Percentiles rank a stretch among this genome's conserved stretches.
Conservation (phyloP, 2,888 invertebrate genomes). For the Leptopilina syphax region DNA sequence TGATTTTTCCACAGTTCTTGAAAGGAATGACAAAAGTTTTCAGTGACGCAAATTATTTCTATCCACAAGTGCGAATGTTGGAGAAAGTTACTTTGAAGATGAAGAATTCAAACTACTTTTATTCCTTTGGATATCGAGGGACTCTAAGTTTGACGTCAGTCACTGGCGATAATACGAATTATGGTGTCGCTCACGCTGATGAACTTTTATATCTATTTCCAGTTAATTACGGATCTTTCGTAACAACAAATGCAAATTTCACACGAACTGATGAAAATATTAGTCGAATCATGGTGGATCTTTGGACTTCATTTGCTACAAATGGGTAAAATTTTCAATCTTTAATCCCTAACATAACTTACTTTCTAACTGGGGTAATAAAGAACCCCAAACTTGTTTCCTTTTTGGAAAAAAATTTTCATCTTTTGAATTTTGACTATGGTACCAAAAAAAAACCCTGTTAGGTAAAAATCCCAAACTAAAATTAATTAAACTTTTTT, state of each 20-base stretch:
- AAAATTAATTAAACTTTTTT: too few relatives aligned
- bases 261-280: neutral
- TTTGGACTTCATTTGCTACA: slow-evolving; percentile 18
- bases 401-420: too few relatives aligned
- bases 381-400: too few relatives aligned
- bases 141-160: neutral
- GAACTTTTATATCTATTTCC: slow-evolving; percentile 1
- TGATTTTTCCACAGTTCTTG: neutral
- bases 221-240: neutral
- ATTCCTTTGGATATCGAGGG: neutral
- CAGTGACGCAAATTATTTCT: neutral
- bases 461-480: too few relatives aligned
- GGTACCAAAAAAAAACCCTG: too few relatives aligned
- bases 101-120: neutral
- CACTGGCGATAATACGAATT: neutral
- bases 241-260: neutral
- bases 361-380: too few relatives aligned
- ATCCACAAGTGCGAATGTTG: neutral
- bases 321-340: neutral
- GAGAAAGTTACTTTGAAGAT: neutral
- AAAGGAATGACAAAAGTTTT: neutral
- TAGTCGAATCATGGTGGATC: slow-evolving; percentile 6
- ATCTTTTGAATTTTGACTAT: too few relatives aligned
- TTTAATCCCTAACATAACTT: too few relatives aligned
- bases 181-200: neutral